Base-by-base conservation (phyloP, 2,888 invertebrate species). In the Argynnis bischoffii region DNA sequence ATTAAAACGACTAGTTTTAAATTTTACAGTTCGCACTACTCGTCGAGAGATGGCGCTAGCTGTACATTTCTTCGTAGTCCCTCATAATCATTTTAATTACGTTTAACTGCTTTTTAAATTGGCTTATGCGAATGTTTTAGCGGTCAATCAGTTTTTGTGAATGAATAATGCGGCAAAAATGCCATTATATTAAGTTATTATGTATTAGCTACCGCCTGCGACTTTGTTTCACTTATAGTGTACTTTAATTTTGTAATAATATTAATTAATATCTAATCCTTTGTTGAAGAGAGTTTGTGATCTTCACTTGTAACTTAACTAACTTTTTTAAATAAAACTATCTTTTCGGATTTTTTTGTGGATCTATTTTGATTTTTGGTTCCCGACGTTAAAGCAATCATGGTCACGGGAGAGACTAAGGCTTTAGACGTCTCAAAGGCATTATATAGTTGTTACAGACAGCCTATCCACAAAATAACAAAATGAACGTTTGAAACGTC, bases 31-130 rank as follows among this genome's bases (percentile, higher is more conserved):
- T 57, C 26, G 5, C 21, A 77, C 91, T 87, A 90, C 86, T 88
- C 85, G 18, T 8, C 74, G 75, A 79, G 3, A 90, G 91, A 89
- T 90, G 90, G 86, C 90, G 86, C 70, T 60, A 77, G 64, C 0
- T 11, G 77, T 69, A 41, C 16, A 21, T 46, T 48, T 69, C 64
- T 56, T n/a, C 54, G 31, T 67, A 65, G 50, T 60, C 70, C 67
- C 41, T 64, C 60, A 64, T 75, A 83, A 82, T 79, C 78, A 75
- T 78, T 78, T 80, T 86, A 87, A 88, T 87, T 85, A 78, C 77
- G 69, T 77, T 76, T 81, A 84, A 81, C 76, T 76, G 79, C 81
- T 76, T 77, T 26, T 77, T 75, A 77, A 76, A 78, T 77, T 76
- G 75, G 71, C 77, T 74, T 72, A 78, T 69, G 76, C 64, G 74